These are phyloP conservation scores for Opisthocomus hoazin DNA, from an alignment of 2,113 vertebrate species.

Conservation along the genomic window DNA sequence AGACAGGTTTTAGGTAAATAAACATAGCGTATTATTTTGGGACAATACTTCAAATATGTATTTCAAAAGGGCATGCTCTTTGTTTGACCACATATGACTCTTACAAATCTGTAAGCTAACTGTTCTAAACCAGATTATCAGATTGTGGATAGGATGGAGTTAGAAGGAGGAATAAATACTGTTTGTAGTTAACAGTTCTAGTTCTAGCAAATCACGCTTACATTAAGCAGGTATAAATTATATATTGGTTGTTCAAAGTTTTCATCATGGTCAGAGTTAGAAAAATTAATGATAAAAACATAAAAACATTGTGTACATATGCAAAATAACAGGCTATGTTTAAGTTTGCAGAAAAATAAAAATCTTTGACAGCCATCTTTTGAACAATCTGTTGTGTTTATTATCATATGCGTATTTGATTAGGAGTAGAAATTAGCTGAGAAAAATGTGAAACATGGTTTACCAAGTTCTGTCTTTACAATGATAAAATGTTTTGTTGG, in stretches of 20 bases:
- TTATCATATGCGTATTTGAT: neutral
- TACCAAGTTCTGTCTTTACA: neutral
- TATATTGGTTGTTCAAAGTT: neutral
- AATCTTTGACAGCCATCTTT: neutral
- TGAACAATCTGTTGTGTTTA: neutral
- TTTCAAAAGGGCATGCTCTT: neutral
- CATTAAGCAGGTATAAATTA: neutral
- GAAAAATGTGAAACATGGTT: neutral
- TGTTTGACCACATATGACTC: neutral
- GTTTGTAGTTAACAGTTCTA: neutral
- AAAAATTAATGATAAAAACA: neutral
- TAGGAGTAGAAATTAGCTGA: neutral
- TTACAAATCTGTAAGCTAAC: neutral
- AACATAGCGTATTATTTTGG: conserved; percentile 49
- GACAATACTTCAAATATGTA: conserved; percentile 31
- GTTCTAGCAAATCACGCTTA: neutral
- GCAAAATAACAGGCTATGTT: neutral
- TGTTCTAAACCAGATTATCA: conserved; percentile 20
- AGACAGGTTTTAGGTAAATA: conserved; percentile 46
- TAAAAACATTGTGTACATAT: neutral
- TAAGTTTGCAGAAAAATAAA: neutral
- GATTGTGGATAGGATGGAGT: neutral
- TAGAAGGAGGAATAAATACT: neutral
- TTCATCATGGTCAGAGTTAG: neutral
- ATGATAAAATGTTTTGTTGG: neutral